These are phyloP conservation scores for Phragmatobia fuliginosa DNA, from an alignment of 2,888 invertebrate species.

Conservation along the genomic window DNA sequence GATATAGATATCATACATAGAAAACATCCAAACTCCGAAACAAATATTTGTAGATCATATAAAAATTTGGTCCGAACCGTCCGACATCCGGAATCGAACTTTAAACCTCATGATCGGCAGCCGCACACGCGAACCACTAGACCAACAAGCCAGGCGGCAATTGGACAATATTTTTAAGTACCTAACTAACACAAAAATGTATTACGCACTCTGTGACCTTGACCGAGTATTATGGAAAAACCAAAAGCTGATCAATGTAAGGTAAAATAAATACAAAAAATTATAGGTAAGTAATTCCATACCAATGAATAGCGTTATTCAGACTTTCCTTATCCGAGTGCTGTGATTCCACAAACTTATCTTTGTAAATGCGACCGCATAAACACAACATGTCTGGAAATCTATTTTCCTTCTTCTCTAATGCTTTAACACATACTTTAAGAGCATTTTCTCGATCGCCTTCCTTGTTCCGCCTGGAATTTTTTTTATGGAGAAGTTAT, in stretches of 20 bases:
- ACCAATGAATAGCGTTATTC: constrained; percentile 97
- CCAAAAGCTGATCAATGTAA: neutral
- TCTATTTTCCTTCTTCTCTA: constrained; percentile 97
- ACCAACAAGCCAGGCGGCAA: too few relatives aligned
- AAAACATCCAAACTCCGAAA: too few relatives aligned
- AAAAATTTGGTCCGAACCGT: too few relatives aligned
- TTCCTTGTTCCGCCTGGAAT: constrained; percentile 93
- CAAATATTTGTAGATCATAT: too few relatives aligned
- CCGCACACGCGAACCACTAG: too few relatives aligned
- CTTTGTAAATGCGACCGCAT: constrained; percentile 98
- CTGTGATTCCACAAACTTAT: constrained; percentile 98
- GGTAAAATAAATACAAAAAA: constrained; percentile 1
- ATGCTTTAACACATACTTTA: constrained; percentile 95
- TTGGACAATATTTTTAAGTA: neutral
- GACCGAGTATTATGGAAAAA: neutral
- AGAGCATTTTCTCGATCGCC: constrained; percentile 98
- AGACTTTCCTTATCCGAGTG: constrained; percentile 95
- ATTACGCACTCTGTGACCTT: neutral
- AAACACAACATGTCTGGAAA: constrained; percentile 99
- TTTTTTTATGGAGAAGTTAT: neutral
- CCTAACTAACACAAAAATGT: neutral
- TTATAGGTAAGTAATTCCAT: constrained; percentile 41
- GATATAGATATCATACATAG: too few relatives aligned
- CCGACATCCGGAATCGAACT: too few relatives aligned
- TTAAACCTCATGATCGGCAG: too few relatives aligned